Percentiles rank a stretch among this genome's conserved stretches.
Conservation (phyloP, 2,113 vertebrate species). For the Morone saxatilis region DNA sequence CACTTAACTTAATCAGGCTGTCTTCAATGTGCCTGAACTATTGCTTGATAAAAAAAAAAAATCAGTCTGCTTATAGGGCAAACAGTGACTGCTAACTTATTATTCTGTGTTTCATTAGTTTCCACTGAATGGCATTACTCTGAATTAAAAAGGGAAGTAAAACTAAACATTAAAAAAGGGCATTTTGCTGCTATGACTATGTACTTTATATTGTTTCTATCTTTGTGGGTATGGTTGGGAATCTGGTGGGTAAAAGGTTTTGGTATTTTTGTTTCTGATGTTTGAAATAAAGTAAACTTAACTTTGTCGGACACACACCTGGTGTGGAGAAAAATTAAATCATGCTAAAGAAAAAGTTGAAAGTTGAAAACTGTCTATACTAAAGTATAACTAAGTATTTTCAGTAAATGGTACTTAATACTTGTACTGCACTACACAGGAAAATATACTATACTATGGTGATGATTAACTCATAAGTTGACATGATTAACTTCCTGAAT, state of each 20-base stretch:
- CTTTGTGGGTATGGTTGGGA: background rate
- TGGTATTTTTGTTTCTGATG: too few species aligned
- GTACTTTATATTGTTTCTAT: too few species aligned
- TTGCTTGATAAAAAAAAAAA: background rate
- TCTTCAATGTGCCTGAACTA: background rate
- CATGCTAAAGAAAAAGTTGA: too few species aligned
- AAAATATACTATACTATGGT: background rate
- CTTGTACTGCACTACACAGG: background rate
- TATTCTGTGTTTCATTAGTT: background rate
- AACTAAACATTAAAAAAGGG: background rate
- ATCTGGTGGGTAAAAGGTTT: too few species aligned
- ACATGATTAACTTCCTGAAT: too few species aligned
- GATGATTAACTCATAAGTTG: too few species aligned
- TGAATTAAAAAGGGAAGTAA: background rate
- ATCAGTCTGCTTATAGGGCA: background rate
- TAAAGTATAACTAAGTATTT: background rate
- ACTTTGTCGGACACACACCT: too few species aligned
- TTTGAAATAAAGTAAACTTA: too few species aligned
- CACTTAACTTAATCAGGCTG: background rate
- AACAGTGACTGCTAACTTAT: background rate
- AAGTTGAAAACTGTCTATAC: too few species aligned
- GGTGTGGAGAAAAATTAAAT: too few species aligned
- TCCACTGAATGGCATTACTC: background rate
- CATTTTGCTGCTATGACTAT: background rate
- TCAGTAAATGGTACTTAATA: background rate